A percentile compares a stretch with the other conserved stretches of the same genome.
phyloP scores from a whole-genome alignment of 2,888 invertebrate genomes.

The Anarsia innoxiella region DNA sequence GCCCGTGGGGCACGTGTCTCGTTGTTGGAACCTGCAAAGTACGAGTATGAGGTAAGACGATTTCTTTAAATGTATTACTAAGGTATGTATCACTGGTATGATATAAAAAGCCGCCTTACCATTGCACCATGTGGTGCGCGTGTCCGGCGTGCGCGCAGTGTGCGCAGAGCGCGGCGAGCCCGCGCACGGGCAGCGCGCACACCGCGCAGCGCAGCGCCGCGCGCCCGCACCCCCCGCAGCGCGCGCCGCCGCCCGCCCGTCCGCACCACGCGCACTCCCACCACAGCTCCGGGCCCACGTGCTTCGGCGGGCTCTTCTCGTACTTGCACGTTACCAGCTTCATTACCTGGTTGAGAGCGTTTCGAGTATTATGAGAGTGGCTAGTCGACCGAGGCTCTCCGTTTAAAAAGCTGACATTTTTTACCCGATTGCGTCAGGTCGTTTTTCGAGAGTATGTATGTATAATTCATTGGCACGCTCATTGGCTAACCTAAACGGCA shows the following conservation, averaged over 20 bases:
- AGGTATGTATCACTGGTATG: not conserved
- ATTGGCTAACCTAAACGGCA: too few relatives aligned
- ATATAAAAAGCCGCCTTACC: constrained; percentile 60
- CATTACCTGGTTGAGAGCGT: too few relatives aligned
- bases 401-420: too few relatives aligned
- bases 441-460: too few relatives aligned
- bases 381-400: too few relatives aligned
- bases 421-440: too few relatives aligned
- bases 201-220: constrained; percentile 86
- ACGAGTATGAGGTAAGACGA: too few relatives aligned
- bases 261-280: constrained; percentile 61
- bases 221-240: constrained; percentile 83
- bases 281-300: constrained; percentile 36
- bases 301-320: constrained; percentile 34
- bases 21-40: constrained; percentile 63
- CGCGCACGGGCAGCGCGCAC: constrained; percentile 90
- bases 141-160: constrained; percentile 97
- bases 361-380: too few relatives aligned
- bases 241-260: constrained; percentile 84
- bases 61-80: too few relatives aligned
- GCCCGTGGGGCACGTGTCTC: constrained; percentile 89
- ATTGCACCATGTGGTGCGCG: constrained; percentile 85
- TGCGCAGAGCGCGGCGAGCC: constrained; percentile 88
- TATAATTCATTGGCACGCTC: too few relatives aligned
- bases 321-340: constrained; percentile 70